These are phyloP conservation scores for Temnothorax rugatulus DNA, from an alignment of 2,888 invertebrate genomes.

Conservation along the genomic window DNA sequence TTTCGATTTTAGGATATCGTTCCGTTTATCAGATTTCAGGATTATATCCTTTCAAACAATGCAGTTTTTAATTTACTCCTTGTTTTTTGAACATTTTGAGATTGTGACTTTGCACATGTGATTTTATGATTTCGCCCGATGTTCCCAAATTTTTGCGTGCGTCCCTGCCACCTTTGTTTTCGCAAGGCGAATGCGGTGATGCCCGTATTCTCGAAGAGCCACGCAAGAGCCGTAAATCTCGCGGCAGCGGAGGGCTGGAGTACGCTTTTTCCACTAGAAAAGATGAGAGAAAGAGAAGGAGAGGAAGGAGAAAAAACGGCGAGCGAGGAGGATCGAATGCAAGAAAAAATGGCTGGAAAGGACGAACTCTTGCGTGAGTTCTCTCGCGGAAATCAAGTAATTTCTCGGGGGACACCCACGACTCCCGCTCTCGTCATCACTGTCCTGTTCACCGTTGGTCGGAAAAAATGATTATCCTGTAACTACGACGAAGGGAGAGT, in stretches of 20 bases:
- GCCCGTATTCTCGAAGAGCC: slow-evolving; percentile 52
- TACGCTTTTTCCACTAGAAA: slow-evolving; percentile 44
- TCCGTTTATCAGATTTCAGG: neutral
- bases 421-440: neutral
- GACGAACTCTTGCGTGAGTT: slow-evolving; percentile 1
- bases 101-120: neutral
- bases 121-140: neutral
- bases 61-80: no score
- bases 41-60: neutral
- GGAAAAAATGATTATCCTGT: slow-evolving; percentile 22
- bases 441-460: neutral
- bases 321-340: slow-evolving; percentile 4
- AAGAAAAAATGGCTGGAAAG: slow-evolving; percentile 6
- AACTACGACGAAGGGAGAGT: neutral
- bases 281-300: slow-evolving; percentile 10
- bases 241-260: slow-evolving; percentile 42
- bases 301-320: neutral
- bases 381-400: slow-evolving; percentile 64
- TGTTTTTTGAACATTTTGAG: neutral
- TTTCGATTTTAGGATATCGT: neutral
- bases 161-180: slow-evolving; percentile 56
- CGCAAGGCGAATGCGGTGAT: slow-evolving; percentile 8
- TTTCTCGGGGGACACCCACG: slow-evolving; percentile 65
- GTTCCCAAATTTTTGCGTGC: slow-evolving; percentile 22
- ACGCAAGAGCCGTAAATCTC: slow-evolving; percentile 70